Evolutionary conservation across 2,888 invertebrate species (phyloP).

Genomic region (Polydrusus cervinus): DNA sequence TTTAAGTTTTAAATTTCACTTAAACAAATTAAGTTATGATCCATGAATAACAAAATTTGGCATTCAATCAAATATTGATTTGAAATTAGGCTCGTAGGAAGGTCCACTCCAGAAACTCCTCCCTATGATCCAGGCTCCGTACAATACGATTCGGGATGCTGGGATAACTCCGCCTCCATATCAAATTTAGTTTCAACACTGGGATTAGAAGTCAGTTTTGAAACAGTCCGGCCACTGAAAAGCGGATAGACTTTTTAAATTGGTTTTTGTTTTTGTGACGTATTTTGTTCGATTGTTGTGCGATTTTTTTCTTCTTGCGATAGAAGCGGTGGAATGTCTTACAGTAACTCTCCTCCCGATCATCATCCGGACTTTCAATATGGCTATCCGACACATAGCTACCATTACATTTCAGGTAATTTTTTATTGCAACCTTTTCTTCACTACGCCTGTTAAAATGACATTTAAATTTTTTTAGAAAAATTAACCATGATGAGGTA

Average conservation of each 20-base stretch:
- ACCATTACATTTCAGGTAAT: slow-evolving; percentile 66
- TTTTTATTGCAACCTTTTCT: background rate
- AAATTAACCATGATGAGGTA: too few relatives aligned
- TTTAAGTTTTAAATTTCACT: slow-evolving; percentile 3
- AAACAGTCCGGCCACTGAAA: slow-evolving; percentile 43
- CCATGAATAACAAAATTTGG: slow-evolving; percentile 45
- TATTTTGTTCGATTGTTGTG: slow-evolving; percentile 10
- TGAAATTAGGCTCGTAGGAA: slow-evolving; percentile 43
- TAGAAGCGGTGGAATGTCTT: slow-evolving; percentile 60
- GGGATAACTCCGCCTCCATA: slow-evolving; percentile 45
- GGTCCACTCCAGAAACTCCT: slow-evolving; percentile 44
- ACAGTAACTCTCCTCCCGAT: slow-evolving; percentile 64
- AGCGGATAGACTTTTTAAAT: slow-evolving; percentile 30
- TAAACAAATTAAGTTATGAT: background rate
- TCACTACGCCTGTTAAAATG: too few relatives aligned
- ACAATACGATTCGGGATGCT: slow-evolving; percentile 45
- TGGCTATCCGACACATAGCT: slow-evolving; percentile 63
- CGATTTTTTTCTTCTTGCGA: slow-evolving; percentile 14
- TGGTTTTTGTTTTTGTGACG: slow-evolving; percentile 40
- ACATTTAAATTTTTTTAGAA: too few relatives aligned
- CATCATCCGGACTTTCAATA: slow-evolving; percentile 67
- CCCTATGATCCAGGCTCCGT: slow-evolving; percentile 46
- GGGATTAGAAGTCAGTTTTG: slow-evolving; percentile 48
- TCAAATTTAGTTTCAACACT: slow-evolving; percentile 33
- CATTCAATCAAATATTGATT: slow-evolving; percentile 52